A percentile compares a stretch with the other conserved stretches of the same genome.
These are phyloP conservation scores for Oryzias sinensis DNA, from an alignment of 2,797 vertebrate species.

Conservation along the genomic window DNA sequence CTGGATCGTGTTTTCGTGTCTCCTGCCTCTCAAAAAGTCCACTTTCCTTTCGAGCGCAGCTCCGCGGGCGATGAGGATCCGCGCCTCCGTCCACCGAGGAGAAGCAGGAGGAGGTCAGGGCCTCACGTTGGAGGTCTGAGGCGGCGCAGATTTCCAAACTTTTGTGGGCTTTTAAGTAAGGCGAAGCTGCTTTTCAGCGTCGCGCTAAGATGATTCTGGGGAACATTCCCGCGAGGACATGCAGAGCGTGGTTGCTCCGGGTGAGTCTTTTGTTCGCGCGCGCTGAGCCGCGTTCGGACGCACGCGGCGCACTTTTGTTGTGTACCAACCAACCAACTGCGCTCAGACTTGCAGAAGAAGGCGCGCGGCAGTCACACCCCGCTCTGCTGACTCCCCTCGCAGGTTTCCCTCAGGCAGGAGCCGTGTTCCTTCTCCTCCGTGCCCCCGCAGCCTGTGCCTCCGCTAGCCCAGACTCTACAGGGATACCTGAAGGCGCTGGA, in stretches of 20 bases:
- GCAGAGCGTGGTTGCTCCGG: conserved; percentile 59
- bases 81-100: conserved; percentile 4
- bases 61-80: conserved; percentile 31
- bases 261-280: conserved; percentile 51
- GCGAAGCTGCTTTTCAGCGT: neutral
- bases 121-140: conserved; percentile 20
- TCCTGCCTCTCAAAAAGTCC: neutral
- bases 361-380: neutral
- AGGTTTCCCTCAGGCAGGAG: conserved; percentile 64
- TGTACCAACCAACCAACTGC: too few species aligned
- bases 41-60: neutral
- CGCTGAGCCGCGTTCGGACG: neutral
- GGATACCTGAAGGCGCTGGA: conserved; percentile 80
- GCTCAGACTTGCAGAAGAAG: conserved; percentile 21
- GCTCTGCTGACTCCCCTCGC: neutral
- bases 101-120: conserved; percentile 29
- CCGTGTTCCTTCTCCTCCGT: conserved; percentile 60
- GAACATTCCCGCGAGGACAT: conserved; percentile 51
- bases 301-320: conserved; percentile 2
- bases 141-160: conserved; percentile 3
- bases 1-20: neutral
- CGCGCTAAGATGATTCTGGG: conserved; percentile 68
- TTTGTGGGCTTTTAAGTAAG: neutral
- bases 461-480: conserved; percentile 77
- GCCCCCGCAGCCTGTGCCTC: conserved; percentile 80